A percentile compares a stretch with the other conserved stretches of the same genome.
Evolutionary conservation across 2,797 vertebrate genomes (phyloP).

Genomic region (Austrolebias charrua): DNA sequence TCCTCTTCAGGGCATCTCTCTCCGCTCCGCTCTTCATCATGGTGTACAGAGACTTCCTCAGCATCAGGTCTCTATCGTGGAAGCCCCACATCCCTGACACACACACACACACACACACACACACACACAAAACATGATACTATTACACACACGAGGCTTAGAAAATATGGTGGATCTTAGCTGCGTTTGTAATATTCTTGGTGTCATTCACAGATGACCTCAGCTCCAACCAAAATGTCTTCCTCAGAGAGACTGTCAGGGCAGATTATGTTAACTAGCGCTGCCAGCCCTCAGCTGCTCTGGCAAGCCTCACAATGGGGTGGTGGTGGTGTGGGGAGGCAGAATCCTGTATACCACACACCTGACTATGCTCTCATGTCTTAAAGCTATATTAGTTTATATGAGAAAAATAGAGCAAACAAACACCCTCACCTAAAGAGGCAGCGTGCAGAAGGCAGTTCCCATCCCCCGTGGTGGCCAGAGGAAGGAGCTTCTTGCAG

Average conservation of each 20-base stretch:
- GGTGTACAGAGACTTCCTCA: constrained; percentile 94
- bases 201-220: constrained; percentile 21
- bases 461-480: constrained; percentile 97
- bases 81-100: constrained; percentile 97
- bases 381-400: constrained; percentile 17
- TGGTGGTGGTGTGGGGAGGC: too few species aligned
- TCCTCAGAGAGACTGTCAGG: constrained; percentile 44
- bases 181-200: constrained; percentile 3
- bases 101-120: constrained; percentile 50
- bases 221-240: constrained; percentile 37
- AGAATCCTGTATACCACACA: constrained; percentile 31
- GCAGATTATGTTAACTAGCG: constrained; percentile 48
- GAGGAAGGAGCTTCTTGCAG: constrained; percentile 95
- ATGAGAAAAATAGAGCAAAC: background rate
- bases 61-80: constrained; percentile 95
- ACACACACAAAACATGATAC: background rate
- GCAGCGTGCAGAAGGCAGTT: constrained; percentile 98
- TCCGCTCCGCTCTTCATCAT: constrained; percentile 98
- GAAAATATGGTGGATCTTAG: background rate
- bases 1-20: constrained; percentile 92
- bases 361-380: constrained; percentile 23
- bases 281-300: constrained; percentile 32
- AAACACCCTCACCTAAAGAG: constrained; percentile 86
- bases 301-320: constrained; percentile 27
- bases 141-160: background rate